A percentile compares a stretch with the other conserved stretches of the same genome.
Evolutionary conservation across 1,140 invertebrate species (phyloP).

Genomic region (Calliopsis andreniformis): DNA sequence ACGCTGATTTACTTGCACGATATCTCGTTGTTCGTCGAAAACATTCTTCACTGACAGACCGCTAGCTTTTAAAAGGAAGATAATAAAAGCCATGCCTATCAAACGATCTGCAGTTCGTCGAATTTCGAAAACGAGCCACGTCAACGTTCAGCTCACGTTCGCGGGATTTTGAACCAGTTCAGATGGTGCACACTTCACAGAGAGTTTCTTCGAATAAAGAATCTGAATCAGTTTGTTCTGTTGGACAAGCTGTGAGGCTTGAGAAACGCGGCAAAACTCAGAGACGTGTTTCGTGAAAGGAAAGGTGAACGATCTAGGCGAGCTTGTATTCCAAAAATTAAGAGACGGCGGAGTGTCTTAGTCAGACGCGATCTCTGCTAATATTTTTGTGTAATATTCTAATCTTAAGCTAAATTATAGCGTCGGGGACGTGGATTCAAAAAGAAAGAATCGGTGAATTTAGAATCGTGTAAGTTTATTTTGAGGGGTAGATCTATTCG

Average conservation of each 20-base stretch:
- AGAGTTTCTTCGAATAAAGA: slow-evolving; percentile 42
- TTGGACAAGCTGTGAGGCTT: not conserved
- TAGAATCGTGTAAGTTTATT: too few relatives aligned
- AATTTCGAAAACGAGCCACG: slow-evolving; percentile 44
- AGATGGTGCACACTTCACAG: not conserved
- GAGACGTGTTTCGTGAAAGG: slow-evolving; percentile 8
- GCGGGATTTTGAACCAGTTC: slow-evolving; percentile 19
- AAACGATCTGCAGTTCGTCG: slow-evolving; percentile 12
- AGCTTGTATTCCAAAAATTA: too few relatives aligned
- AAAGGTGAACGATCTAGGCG: not conserved
- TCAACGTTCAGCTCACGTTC: slow-evolving; percentile 20
- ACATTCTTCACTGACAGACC: not conserved
- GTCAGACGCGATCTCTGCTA: not conserved
- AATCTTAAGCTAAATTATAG: too few relatives aligned
- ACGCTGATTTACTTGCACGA: not conserved
- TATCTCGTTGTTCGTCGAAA: not conserved
- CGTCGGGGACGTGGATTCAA: too few relatives aligned
- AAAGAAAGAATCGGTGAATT: too few relatives aligned
- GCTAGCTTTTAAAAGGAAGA: slow-evolving; percentile 1
- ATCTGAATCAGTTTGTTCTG: slow-evolving; percentile 38
- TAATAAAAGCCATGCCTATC: not conserved
- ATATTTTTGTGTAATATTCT: not conserved
- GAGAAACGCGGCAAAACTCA: not conserved
- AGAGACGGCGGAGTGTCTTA: not conserved
- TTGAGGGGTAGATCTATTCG: too few relatives aligned